Evolutionary conservation across 2,113 vertebrate genomes (phyloP).

Genomic region (Calonectris borealis): DNA sequence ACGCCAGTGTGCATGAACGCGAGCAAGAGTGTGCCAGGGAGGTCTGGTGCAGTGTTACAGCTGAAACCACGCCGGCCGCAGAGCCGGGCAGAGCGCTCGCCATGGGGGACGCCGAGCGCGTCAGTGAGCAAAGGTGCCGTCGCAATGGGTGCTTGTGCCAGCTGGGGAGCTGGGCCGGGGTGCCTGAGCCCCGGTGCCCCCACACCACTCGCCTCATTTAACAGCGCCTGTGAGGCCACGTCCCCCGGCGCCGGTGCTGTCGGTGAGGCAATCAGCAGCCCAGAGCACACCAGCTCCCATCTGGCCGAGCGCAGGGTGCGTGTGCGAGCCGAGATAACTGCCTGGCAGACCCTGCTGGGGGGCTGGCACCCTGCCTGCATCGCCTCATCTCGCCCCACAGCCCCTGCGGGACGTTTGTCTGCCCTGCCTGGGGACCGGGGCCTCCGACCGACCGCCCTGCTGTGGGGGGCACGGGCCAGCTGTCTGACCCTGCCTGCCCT

Average conservation of each 20-base stretch:
- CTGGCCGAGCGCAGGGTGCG: neutral
- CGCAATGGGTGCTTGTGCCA: neutral
- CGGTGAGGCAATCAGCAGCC: conserved; percentile 29
- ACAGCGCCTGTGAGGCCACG: neutral
- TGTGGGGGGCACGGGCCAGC: accelerated
- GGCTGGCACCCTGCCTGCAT: conserved; percentile 16
- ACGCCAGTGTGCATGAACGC: accelerated
- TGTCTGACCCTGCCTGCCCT: accelerated
- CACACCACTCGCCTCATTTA: neutral
- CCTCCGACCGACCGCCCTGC: accelerated
- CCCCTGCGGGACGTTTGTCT: neutral
- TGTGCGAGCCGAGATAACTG: conserved; percentile 45
- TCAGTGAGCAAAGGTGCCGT: neutral
- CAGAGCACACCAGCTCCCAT: neutral
- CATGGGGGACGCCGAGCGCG: accelerated
- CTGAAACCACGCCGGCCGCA: accelerated
- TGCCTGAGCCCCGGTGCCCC: neutral
- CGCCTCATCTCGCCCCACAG: conserved; percentile 17
- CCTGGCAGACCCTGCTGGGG: neutral
- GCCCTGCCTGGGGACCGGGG: neutral
- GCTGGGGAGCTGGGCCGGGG: neutral
- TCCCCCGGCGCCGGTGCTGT: neutral
- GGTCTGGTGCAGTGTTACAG: too few species aligned
- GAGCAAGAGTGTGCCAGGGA: neutral
- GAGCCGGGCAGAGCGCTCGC: accelerated